Evolutionary conservation across 2,113 vertebrate species (phyloP), one percentile per base, ranked within the genome.

Genomic region (Tetrax tetrax): DNA sequence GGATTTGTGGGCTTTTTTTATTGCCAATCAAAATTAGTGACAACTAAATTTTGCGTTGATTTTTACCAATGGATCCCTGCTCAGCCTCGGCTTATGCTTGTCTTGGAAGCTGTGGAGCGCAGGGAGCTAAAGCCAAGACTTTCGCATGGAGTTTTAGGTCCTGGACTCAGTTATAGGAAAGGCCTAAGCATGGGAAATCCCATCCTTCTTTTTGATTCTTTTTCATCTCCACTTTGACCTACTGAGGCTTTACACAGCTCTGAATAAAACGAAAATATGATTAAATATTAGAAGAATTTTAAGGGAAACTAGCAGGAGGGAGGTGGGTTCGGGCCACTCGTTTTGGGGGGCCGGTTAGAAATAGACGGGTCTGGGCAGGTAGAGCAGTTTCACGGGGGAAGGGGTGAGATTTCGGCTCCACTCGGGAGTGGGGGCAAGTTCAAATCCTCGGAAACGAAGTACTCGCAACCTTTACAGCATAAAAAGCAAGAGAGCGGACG

Each of bases 21-120:
- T 76, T 95, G 69, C 43, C 69, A 89, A 91, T 92, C 85, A 87
- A 59, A 92, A 81, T 54, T 61, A 78, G 82, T 54, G 81, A 76
- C 70, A 87, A 87, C 35, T 80, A 54, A 87, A 45, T 87, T 93
- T 87, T 28, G 17, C 7, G 2, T 56, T 72, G 38, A 83, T 83
- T 95, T 94, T 93, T 76, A 65, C 89, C 31, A n/a, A 54, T 6
- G 63, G 14, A 43, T 53, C 20, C 25, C 70, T 65, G 27, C 28
- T 80, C 43, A 51, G 24, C 33, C 23, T 80, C n/a, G 5, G 27
- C 38, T 53, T 48, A 7, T 1, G 10, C 54, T 91, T 91, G 7
- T 64, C 43, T 81, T 76, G 80, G 41, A 89, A 87, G 37, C 27
- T 81, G 89, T 88, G 93, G 85, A 94, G n/a, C 47, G 2, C 43